Conservation (phyloP, 2,888 invertebrate species). For the Lingula anatina region DNA sequence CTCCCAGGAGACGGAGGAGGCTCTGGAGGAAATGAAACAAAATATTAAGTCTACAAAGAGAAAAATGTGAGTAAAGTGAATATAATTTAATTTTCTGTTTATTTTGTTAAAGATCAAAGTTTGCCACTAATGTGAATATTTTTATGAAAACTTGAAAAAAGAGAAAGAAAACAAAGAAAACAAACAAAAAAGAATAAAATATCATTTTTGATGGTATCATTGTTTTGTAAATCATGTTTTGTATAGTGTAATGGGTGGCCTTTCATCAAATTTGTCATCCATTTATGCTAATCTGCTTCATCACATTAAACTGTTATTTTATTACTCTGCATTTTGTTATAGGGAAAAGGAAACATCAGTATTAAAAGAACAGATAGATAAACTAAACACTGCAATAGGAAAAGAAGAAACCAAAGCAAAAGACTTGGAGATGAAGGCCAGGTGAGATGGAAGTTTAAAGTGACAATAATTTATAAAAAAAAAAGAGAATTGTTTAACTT, state of each 20-base stretch:
- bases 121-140: too few relatives aligned
- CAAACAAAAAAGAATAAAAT: neutral
- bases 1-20: constrained; percentile 55
- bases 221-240: neutral
- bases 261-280: neutral
- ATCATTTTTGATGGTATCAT: neutral
- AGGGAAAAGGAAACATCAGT: constrained; percentile 51
- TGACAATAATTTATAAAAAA: too few relatives aligned
- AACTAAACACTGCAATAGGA: constrained; percentile 41
- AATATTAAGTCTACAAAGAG: constrained; percentile 43
- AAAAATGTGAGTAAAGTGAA: constrained; percentile 38
- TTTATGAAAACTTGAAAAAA: neutral
- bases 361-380: constrained; percentile 51
- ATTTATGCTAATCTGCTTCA: too few relatives aligned
- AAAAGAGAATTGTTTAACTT: too few relatives aligned
- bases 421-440: constrained; percentile 50
- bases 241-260: neutral
- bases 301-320: too few relatives aligned
- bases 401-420: constrained; percentile 48
- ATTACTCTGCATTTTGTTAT: too few relatives aligned
- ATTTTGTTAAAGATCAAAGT: too few relatives aligned
- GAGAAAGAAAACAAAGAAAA: neutral
- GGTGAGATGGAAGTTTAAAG: constrained; percentile 20
- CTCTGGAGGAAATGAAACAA: constrained; percentile 52
- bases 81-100: neutral